These are phyloP conservation scores for Drosophila pallidifrons DNA, from an alignment of 1,140 invertebrate species.

Conservation along the genomic window DNA sequence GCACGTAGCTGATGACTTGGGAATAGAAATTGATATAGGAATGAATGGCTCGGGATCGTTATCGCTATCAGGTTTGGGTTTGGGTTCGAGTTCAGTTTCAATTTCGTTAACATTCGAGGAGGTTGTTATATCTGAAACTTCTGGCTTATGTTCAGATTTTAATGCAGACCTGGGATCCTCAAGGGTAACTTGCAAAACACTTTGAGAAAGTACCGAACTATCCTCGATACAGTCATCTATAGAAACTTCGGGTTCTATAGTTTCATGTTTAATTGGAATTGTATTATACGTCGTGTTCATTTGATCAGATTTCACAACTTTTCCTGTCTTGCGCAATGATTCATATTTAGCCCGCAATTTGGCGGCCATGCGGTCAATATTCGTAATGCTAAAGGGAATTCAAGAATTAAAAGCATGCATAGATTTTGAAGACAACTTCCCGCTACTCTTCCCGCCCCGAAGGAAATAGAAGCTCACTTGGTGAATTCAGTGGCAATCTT, in stretches of 20 bases:
- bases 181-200: neutral
- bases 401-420: neutral
- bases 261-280: no score
- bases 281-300: no score
- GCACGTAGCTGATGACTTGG: neutral
- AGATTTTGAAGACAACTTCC: neutral
- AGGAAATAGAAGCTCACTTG: constrained; percentile 9
- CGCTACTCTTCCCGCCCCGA: neutral
- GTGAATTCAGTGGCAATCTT: constrained; percentile 26
- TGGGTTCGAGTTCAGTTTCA: neutral
- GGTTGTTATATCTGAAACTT: neutral
- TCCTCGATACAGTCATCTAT: neutral
- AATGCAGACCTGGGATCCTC: neutral
- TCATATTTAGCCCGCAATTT: constrained; percentile 40
- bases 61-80: neutral
- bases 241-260: neutral
- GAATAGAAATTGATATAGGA: neutral
- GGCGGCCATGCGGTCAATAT: constrained; percentile 7
- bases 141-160: neutral
- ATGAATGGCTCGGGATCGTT: neutral
- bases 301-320: neutral
- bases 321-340: constrained; percentile 18
- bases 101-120: neutral
- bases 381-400: constrained; percentile 12
- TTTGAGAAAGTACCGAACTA: neutral